Evolutionary conservation across 2,113 vertebrate genomes (phyloP).

Genomic region (Campylomormyrus tamandua): DNA sequence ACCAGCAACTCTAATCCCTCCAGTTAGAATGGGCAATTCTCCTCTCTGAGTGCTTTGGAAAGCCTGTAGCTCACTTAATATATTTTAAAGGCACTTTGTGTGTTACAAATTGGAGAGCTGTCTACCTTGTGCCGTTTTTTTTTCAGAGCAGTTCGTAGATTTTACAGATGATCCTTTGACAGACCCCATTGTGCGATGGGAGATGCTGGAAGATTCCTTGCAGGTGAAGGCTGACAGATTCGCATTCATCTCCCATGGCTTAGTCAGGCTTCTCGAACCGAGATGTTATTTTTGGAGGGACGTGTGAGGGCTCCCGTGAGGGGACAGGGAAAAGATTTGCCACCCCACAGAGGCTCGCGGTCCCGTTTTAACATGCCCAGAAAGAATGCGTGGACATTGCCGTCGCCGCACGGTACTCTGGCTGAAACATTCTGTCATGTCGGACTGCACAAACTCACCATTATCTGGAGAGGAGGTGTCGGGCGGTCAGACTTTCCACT

Average conservation of each 20-base stretch:
- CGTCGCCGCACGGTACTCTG: not conserved
- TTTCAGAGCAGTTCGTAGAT: not conserved
- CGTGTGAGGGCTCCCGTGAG: not conserved
- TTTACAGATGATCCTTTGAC: conserved; percentile 21
- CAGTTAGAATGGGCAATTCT: not conserved
- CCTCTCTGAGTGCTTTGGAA: not conserved
- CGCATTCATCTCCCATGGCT: not conserved
- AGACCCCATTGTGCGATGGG: conserved; percentile 24
- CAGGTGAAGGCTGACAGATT: not conserved
- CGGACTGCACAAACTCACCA: conserved; percentile 27
- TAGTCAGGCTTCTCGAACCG: not conserved
- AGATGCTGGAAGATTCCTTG: conserved; percentile 14
- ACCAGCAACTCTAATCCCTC: not conserved
- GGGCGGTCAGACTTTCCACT: conserved; percentile 35
- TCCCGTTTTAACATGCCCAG: not conserved
- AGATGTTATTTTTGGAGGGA: not conserved
- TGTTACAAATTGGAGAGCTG: conserved; percentile 21
- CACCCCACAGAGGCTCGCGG: conserved; percentile 19
- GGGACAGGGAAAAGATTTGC: conserved; percentile 28
- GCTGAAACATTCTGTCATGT: not conserved
- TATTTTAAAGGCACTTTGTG: conserved; percentile 7
- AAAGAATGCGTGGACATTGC: conserved; percentile 7
- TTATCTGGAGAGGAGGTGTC: conserved; percentile 27
- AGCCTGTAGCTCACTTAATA: not conserved
- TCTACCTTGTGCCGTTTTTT: conserved; percentile 20